Evolutionary conservation across 2,888 invertebrate species (phyloP).

Genomic region (Palloptera scutellata): DNA sequence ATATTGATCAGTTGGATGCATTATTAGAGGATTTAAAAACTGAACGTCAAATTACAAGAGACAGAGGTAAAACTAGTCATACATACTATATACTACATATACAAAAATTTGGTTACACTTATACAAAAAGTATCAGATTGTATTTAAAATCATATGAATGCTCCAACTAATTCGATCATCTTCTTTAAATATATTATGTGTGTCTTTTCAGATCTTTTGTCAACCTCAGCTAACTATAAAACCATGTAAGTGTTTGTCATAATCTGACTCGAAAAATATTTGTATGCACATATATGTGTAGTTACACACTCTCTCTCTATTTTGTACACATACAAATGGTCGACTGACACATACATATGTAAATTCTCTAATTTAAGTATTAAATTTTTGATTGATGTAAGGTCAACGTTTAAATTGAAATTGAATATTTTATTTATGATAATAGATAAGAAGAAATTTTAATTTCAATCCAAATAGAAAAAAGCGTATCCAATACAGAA

Average conservation of each 20-base stretch:
- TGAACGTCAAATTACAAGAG: slow-evolving; percentile 59
- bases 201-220: slow-evolving; percentile 38
- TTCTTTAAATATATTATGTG: slow-evolving; percentile 12
- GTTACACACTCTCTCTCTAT: not conserved
- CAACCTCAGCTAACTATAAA: slow-evolving; percentile 48
- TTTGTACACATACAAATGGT: too few relatives aligned
- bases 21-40: slow-evolving; percentile 76
- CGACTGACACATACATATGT: too few relatives aligned
- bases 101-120: not conserved
- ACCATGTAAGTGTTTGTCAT: slow-evolving; percentile 52
- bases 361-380: too few relatives aligned
- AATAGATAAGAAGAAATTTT: too few relatives aligned
- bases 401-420: too few relatives aligned
- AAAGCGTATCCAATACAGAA: too few relatives aligned
- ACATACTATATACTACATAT: not conserved
- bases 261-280: not conserved
- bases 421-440: too few relatives aligned
- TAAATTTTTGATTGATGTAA: too few relatives aligned
- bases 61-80: slow-evolving; percentile 46
- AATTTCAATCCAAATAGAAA: too few relatives aligned
- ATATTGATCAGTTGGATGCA: slow-evolving; percentile 79
- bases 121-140: not conserved
- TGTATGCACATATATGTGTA: not conserved
- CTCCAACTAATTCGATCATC: not conserved
- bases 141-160: not conserved